Evolutionary conservation across 2,113 vertebrate species (phyloP).

Genomic region (Amphiprion ocellaris): DNA sequence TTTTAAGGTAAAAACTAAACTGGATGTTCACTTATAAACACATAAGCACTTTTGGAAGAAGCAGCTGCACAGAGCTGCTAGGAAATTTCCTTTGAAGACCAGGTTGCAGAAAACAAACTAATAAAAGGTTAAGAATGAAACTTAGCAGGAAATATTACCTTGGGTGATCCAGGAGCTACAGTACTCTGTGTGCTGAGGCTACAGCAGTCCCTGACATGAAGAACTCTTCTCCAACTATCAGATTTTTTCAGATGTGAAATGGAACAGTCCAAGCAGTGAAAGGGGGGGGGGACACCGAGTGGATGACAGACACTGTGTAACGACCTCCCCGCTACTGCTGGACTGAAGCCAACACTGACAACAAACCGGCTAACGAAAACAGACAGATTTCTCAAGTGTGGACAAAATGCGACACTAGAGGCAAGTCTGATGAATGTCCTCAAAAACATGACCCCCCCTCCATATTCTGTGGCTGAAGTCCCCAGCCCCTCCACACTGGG

Average conservation of each 20-base stretch:
- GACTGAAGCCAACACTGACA: neutral
- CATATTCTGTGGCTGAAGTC: slow-evolving; percentile 41
- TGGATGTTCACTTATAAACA: slow-evolving; percentile 42
- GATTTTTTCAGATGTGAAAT: slow-evolving; percentile 78
- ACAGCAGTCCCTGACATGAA: slow-evolving; percentile 79
- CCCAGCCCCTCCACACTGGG: slow-evolving; percentile 72
- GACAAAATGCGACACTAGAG: slow-evolving; percentile 9
- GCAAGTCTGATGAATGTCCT: neutral
- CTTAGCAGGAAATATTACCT: slow-evolving; percentile 66
- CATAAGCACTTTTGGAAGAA: slow-evolving; percentile 17
- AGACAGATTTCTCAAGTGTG: neutral
- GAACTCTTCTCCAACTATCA: slow-evolving; percentile 78
- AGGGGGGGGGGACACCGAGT: slow-evolving; percentile 29
- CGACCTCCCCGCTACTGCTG: neutral
- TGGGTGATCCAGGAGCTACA: slow-evolving; percentile 55
- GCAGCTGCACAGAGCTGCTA: slow-evolving; percentile 1
- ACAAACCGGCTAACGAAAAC: neutral
- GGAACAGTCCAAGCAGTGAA: slow-evolving; percentile 75
- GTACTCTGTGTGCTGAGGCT: slow-evolving; percentile 62
- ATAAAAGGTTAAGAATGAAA: slow-evolving; percentile 20
- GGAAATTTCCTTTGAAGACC: neutral
- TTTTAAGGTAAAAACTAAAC: slow-evolving; percentile 49
- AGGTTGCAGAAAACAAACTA: slow-evolving; percentile 3
- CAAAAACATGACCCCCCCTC: slow-evolving; percentile 38
- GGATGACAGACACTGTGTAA: slow-evolving; percentile 6